These are phyloP conservation scores for Ips nitidus DNA, from an alignment of 1,140 invertebrate species.

Conservation along the genomic window DNA sequence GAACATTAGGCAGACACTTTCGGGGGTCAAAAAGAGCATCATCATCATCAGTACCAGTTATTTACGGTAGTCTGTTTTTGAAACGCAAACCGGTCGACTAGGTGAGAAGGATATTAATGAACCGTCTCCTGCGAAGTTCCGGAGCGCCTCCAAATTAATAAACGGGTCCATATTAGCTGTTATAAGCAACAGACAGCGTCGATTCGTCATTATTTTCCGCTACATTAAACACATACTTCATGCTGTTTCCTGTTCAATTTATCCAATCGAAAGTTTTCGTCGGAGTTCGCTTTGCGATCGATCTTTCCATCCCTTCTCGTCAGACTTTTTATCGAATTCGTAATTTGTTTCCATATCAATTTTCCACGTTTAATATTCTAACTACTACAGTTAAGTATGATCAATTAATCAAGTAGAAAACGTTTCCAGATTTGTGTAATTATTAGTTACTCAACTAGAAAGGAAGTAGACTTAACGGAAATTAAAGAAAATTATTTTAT, in stretches of 20 bases:
- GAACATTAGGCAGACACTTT: conserved; percentile 22
- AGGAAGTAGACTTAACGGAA: too few species aligned
- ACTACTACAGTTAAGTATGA: too few species aligned
- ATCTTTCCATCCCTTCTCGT: conserved; percentile 15
- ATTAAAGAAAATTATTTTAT: too few species aligned
- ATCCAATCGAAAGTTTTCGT: conserved; percentile 47
- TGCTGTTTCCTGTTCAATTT: conserved; percentile 49
- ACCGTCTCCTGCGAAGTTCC: conserved; percentile 43
- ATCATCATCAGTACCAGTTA: conserved; percentile 48
- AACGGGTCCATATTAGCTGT: conserved; percentile 54
- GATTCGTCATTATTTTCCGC: conserved; percentile 56
- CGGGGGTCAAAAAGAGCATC: conserved; percentile 18
- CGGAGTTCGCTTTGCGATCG: conserved; percentile 31
- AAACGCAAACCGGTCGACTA: conserved; percentile 43
- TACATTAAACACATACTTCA: conserved; percentile 55
- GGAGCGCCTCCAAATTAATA: conserved; percentile 52
- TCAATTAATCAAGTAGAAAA: too few species aligned
- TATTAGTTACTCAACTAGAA: too few species aligned
- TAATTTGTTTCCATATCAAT: too few species aligned
- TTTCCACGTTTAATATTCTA: too few species aligned
- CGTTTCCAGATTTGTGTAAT: too few species aligned
- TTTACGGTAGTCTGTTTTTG: conserved; percentile 52
- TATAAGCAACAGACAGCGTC: conserved; percentile 54
- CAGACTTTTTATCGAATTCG: conserved; percentile 9
- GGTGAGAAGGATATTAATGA: conserved; percentile 54